Evolutionary conservation across 2,888 invertebrate genomes (phyloP).

Genomic region (Scaptomyza caliginosa): DNA sequence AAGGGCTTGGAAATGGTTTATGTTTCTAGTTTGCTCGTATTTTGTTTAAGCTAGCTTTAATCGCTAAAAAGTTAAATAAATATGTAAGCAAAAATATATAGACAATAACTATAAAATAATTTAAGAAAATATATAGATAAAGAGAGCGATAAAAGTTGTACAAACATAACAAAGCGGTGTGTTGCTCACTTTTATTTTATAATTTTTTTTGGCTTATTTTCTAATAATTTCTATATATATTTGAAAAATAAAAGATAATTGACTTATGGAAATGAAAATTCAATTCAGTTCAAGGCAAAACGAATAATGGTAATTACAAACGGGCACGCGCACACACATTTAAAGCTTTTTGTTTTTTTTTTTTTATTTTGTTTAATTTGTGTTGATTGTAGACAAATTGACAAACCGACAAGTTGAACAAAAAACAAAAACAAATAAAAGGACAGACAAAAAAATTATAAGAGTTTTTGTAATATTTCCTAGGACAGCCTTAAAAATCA

Average conservation of each 20-base stretch:
- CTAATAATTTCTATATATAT: no score
- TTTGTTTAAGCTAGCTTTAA: background rate
- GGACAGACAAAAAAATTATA: conserved; percentile 42
- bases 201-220: conserved; percentile 18
- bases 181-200: conserved; percentile 2
- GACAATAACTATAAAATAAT: conserved; percentile 23
- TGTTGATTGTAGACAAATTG: conserved; percentile 32
- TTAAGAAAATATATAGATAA: conserved; percentile 13
- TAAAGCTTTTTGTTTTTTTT: conserved; percentile 58
- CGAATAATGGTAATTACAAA: conserved; percentile 50
- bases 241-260: conserved; percentile 48
- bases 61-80: background rate
- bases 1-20: conserved; percentile 14
- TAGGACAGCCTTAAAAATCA: conserved; percentile 53
- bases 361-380: conserved; percentile 18
- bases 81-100: conserved; percentile 11
- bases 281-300: conserved; percentile 65
- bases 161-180: conserved; percentile 55
- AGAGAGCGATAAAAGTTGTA: conserved; percentile 26
- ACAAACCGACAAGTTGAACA: conserved; percentile 46
- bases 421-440: conserved; percentile 24
- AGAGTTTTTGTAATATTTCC: conserved; percentile 17
- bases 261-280: conserved; percentile 44
- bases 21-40: background rate
- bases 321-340: conserved; percentile 60